Evolutionary conservation across 2,888 invertebrate genomes (phyloP), one percentile per base, ranked within the genome.

Genomic region (Oeneis ivallda): DNA sequence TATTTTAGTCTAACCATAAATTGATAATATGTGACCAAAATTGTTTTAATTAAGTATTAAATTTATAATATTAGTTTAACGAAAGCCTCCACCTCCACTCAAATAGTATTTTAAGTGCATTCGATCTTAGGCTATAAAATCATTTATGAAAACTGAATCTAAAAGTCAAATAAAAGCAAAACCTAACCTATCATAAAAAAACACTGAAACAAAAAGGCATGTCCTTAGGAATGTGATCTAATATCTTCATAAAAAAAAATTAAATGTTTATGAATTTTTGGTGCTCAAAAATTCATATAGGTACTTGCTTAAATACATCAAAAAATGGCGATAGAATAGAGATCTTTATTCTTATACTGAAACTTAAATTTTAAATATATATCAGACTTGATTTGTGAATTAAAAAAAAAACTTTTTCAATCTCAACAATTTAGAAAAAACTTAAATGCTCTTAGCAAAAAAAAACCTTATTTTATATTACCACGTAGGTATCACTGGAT

Each of bases 241-340:
- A 26, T 10, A 50, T 49, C 11, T 26, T 0, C 11, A 26, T 15
- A 17, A 6, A 19, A 49, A 3, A 47, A 15, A 11, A 49, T 11
- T 3, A 39, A 17, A 39, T 9, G n/a, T n/a, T n/a, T n/a, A 54
- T 39, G 39, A 54, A 39, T 39, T 54, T 54, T 54, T 54, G 54
- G 15, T 37, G 15, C 34, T 10, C 49, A 53, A 53, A 53, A 53
- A 37, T 53, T 15, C 34, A 53, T 37, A 53, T 37, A 37, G 15
- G 10, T 15, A 53, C 15, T 15, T 37, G 7, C 7, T 1, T 37
- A 32, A 2, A 32, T 52, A 34, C 2, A 10, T 15, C 8, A 45
- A 7, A 50, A 50, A 52, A 52, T 8, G 13, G 8, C 32, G 50
- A 13, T 32, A 52, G n/a, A 8, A 52, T 26, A 52, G 50, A 52